These are phyloP conservation scores for Pantherophis vulpinus DNA, from an alignment of 2,797 vertebrate species.

Conservation along the genomic window DNA sequence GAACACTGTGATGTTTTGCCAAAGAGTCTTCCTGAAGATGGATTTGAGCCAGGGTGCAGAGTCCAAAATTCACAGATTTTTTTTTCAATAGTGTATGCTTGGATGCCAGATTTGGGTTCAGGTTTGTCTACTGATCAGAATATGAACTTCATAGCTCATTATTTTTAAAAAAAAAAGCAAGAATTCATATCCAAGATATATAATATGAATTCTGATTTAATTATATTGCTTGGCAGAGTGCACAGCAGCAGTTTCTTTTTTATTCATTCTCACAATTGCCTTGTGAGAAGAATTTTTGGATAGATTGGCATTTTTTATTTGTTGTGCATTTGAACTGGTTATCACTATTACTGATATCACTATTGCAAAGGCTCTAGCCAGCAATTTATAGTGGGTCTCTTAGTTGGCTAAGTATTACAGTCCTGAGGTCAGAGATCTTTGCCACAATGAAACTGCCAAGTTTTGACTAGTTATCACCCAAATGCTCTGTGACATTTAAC, in stretches of 20 bases:
- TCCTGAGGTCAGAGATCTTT: background rate
- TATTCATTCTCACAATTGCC: background rate
- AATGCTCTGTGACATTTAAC: background rate
- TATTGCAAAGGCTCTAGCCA: background rate
- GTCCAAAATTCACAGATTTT: background rate
- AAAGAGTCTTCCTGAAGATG: background rate
- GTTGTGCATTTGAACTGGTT: background rate
- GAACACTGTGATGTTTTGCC: slow-evolving; percentile 9
- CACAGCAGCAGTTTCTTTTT: background rate
- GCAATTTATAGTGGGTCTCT: background rate
- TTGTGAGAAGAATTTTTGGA: background rate
- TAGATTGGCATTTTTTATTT: background rate
- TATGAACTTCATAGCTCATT: background rate
- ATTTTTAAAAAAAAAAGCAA: background rate
- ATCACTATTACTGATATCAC: background rate
- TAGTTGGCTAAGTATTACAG: background rate
- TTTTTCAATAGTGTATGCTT: background rate
- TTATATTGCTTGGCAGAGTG: background rate
- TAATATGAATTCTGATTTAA: background rate
- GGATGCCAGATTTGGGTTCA: background rate
- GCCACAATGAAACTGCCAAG: background rate
- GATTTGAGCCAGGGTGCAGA: background rate
- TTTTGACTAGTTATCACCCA: background rate
- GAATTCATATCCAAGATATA: background rate
- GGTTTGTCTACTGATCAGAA: background rate